Conservation (phyloP, 2,888 invertebrate genomes). For the Platycheirus albimanus region DNA sequence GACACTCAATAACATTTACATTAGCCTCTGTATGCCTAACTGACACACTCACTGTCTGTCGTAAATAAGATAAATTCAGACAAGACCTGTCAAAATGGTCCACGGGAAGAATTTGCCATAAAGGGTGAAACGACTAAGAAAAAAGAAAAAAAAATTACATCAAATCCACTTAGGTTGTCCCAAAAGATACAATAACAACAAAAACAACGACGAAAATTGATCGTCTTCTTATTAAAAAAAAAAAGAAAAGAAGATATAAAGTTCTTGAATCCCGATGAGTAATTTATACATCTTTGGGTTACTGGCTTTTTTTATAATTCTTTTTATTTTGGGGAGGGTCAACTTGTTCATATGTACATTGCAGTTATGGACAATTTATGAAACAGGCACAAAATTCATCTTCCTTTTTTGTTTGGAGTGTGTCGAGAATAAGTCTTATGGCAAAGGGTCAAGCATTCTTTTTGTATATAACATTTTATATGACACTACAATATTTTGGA, state of each 20-base stretch:
- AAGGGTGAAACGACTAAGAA: constrained; percentile 32
- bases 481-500: neutral
- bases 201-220: constrained; percentile 22
- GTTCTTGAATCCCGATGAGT: constrained; percentile 35
- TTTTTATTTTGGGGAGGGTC: neutral
- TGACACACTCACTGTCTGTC: constrained; percentile 59
- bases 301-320: neutral
- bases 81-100: constrained; percentile 64
- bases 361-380: constrained; percentile 49
- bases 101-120: constrained; percentile 40
- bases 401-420: neutral
- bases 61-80: constrained; percentile 64
- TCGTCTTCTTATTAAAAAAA: neutral
- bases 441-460: neutral
- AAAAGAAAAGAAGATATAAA: neutral
- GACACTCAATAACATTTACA: constrained; percentile 59
- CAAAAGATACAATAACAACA: constrained; percentile 18
- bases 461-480: neutral
- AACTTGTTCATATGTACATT: constrained; percentile 2
- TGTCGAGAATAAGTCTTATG: neutral
- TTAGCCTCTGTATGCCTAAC: constrained; percentile 54
- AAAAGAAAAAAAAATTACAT: constrained; percentile 41
- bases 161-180: constrained; percentile 54
- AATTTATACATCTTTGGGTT: constrained; percentile 29
- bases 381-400: constrained; percentile 39